Evolutionary conservation across 2,797 vertebrate species (phyloP).

Genomic region (Myotis daubentonii): DNA sequence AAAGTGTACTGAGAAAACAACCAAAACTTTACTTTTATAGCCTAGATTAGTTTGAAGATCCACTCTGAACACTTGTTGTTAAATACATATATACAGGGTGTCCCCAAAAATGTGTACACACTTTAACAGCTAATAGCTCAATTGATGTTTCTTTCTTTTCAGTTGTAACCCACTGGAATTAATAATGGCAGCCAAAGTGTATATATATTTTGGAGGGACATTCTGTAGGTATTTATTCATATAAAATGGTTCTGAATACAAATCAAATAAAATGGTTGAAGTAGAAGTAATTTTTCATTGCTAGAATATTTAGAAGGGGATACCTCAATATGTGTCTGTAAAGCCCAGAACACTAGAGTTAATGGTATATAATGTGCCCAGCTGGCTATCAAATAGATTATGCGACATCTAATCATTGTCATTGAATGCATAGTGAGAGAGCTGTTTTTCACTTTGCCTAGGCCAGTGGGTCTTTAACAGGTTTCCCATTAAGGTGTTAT

Average conservation of each 20-base stretch:
- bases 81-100: neutral
- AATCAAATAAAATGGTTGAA: constrained; percentile 47
- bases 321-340: constrained; percentile 28
- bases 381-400: constrained; percentile 51
- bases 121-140: no score
- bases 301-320: neutral
- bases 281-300: constrained; percentile 20
- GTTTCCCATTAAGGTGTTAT: constrained; percentile 61
- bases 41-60: constrained; percentile 26
- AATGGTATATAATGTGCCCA: constrained; percentile 45
- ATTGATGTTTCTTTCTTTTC: no score
- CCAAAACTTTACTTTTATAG: neutral
- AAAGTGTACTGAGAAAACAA: constrained; percentile 13
- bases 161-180: no score
- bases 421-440: constrained; percentile 63
- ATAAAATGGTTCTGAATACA: constrained; percentile 7
- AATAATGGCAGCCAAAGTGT: no score
- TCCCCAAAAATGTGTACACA: no score
- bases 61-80: neutral
- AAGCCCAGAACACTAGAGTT: constrained; percentile 6
- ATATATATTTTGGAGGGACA: no score
- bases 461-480: constrained; percentile 56
- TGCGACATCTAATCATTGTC: constrained; percentile 68
- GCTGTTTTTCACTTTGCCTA: constrained; percentile 72
- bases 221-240: neutral